A percentile compares a stretch with the other conserved stretches of the same genome.
These are phyloP conservation scores for Drosophila simulans DNA, from an alignment of 1,140 invertebrate species.

Conservation along the genomic window DNA sequence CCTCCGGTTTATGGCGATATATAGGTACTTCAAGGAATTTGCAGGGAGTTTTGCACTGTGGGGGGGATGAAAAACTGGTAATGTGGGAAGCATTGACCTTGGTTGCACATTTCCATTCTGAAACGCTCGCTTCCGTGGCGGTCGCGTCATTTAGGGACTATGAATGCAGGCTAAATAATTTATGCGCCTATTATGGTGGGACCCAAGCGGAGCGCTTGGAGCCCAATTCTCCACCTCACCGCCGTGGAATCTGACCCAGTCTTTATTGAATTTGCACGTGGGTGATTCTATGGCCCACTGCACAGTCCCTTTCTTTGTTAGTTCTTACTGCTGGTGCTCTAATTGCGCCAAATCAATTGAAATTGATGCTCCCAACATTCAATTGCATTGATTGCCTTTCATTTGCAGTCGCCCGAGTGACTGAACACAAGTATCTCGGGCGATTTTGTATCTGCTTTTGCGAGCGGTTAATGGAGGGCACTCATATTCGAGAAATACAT, in stretches of 20 bases:
- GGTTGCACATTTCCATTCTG: constrained; percentile 59
- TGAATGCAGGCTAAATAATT: constrained; percentile 55
- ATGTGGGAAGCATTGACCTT: constrained; percentile 67
- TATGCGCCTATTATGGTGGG: constrained; percentile 54
- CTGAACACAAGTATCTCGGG: constrained; percentile 17
- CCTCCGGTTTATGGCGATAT: not conserved
- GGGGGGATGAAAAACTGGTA: not conserved
- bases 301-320: constrained; percentile 8
- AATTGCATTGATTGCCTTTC: constrained; percentile 60
- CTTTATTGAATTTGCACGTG: constrained; percentile 37
- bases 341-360: constrained; percentile 68
- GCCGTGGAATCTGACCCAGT: constrained; percentile 13
- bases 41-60: constrained; percentile 1
- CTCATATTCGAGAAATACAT: constrained; percentile 1
- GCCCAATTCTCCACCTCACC: not conserved
- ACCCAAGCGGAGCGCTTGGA: constrained; percentile 4
- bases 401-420: constrained; percentile 15
- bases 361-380: constrained; percentile 61
- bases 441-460: constrained; percentile 3
- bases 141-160: constrained; percentile 36
- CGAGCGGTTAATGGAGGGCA: constrained; percentile 6
- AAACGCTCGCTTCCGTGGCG: constrained; percentile 20
- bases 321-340: constrained; percentile 34
- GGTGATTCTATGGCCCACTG: not conserved
- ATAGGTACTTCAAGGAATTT: constrained; percentile 9